These are phyloP conservation scores for Eugnorisma glareosa DNA, from an alignment of 2,888 invertebrate species.

Conservation along the genomic window DNA sequence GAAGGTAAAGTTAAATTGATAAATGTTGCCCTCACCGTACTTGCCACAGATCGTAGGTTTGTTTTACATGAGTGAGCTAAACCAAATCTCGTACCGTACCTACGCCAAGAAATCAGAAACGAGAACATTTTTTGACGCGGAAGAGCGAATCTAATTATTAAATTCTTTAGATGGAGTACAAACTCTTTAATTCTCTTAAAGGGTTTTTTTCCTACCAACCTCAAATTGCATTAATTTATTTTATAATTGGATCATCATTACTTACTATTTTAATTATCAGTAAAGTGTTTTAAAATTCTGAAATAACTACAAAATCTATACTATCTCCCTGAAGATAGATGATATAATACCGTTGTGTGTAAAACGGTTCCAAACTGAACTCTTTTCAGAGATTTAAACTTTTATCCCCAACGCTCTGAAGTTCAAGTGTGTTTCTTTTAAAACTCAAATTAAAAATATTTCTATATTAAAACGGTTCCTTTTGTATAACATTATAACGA, in stretches of 20 bases:
- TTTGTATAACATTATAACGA: background rate
- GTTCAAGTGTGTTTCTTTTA: conserved; percentile 47
- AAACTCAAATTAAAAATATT: conserved; percentile 55
- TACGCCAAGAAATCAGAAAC: background rate
- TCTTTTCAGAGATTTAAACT: conserved; percentile 55
- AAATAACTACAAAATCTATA: background rate
- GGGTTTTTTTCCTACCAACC: background rate
- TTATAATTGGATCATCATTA: background rate
- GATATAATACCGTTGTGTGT: conserved; percentile 26
- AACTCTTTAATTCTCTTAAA: background rate
- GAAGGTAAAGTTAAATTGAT: background rate
- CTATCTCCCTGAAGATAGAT: background rate
- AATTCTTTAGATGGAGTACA: background rate
- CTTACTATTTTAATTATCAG: background rate
- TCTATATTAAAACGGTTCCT: conserved; percentile 12
- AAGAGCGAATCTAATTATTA: background rate
- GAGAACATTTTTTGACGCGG: background rate
- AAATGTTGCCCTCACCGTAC: background rate
- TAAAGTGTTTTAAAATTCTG: background rate
- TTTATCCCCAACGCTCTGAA: conserved; percentile 31
- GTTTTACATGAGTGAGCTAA: background rate
- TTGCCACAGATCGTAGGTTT: background rate
- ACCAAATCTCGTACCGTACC: background rate
- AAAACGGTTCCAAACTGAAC: conserved; percentile 38
- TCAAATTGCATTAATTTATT: background rate